Evolutionary conservation across 2,888 invertebrate genomes (phyloP).

Genomic region (Notocelia uddmanniana): DNA sequence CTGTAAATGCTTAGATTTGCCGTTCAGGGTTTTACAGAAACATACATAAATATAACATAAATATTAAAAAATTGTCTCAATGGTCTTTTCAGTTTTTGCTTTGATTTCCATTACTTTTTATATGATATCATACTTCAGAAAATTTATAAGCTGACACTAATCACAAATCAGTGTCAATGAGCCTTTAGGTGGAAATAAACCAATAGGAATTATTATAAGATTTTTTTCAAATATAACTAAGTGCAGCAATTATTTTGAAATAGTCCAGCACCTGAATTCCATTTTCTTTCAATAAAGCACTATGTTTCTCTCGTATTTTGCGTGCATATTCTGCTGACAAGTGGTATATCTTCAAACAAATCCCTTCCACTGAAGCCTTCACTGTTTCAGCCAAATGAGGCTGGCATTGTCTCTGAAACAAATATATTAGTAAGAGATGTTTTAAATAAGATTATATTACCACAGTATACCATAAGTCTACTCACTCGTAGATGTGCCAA

Average conservation of each 20-base stretch:
- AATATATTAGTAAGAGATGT: conserved; percentile 19
- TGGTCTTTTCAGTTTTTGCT: too few relatives aligned
- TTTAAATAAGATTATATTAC: conserved; percentile 26
- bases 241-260: neutral
- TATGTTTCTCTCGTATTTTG: conserved; percentile 95
- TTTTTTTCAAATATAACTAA: neutral
- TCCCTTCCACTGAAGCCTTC: conserved; percentile 97
- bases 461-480: conserved; percentile 48
- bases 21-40: too few relatives aligned
- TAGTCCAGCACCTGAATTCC: conserved; percentile 87
- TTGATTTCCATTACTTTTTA: too few relatives aligned
- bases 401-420: conserved; percentile 93
- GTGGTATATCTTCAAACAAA: conserved; percentile 97
- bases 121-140: too few relatives aligned
- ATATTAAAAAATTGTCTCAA: too few relatives aligned
- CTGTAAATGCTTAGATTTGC: too few relatives aligned
- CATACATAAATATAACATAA: neutral
- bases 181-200: neutral
- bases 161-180: neutral
- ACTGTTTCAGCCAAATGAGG: conserved; percentile 98
- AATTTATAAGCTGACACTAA: neutral
- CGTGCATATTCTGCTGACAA: conserved; percentile 96
- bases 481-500: conserved; percentile 93
- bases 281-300: conserved; percentile 93
- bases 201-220: neutral